A percentile compares a stretch with the other conserved stretches of the same genome.
phyloP scores from a whole-genome alignment of 2,113 vertebrate genomes.

The Spermophilus dauricus region DNA sequence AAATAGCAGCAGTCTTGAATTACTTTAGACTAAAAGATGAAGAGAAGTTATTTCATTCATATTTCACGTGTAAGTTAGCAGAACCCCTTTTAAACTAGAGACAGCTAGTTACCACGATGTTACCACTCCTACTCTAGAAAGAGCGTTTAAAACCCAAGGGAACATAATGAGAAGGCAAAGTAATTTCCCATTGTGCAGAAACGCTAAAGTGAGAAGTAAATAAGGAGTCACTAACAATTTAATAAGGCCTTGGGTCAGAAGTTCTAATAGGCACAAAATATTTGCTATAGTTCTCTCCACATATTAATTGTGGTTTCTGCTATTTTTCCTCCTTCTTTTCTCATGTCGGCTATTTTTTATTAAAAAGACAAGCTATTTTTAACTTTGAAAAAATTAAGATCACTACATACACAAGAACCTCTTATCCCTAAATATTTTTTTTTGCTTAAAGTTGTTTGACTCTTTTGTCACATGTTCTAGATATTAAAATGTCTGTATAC shows the following conservation, averaged over 20 bases:
- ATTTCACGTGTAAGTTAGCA: background rate
- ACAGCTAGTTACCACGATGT: background rate
- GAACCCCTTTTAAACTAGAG: background rate
- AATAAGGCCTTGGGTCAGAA: background rate
- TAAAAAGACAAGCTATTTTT: background rate
- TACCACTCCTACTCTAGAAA: background rate
- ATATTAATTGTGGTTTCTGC: background rate
- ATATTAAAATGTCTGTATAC: background rate
- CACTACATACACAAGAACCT: background rate
- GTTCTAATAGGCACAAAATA: background rate
- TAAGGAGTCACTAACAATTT: background rate
- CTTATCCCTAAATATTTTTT: background rate
- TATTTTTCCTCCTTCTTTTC: background rate
- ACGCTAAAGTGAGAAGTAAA: background rate
- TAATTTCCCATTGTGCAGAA: background rate
- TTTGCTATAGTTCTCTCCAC: background rate
- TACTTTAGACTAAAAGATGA: background rate
- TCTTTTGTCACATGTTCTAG: background rate
- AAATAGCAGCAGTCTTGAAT: background rate
- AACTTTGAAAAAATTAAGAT: background rate
- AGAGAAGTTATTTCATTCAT: background rate
- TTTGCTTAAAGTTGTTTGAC: background rate
- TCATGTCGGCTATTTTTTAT: background rate
- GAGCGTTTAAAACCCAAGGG: background rate
- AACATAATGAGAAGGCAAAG: background rate